phyloP scores from a whole-genome alignment of 2,113 vertebrate genomes.

The Sphyrna mokarran region DNA sequence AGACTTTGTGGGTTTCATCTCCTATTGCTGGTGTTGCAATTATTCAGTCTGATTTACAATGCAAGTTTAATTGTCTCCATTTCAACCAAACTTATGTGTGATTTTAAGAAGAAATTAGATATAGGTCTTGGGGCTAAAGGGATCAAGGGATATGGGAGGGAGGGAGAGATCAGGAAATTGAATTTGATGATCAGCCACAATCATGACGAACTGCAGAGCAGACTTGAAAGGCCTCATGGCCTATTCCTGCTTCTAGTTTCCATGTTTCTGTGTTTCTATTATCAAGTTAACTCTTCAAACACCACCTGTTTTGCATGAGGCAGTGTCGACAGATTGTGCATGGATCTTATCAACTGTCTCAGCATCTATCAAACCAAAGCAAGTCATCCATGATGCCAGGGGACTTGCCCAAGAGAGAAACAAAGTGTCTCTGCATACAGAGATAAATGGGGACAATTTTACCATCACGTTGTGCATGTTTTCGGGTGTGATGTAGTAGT shows the following conservation, averaged over 20 bases:
- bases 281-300: neutral
- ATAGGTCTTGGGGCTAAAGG: no score
- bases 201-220: no score
- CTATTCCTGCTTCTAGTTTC: no score
- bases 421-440: neutral
- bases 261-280: no score
- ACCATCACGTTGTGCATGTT: neutral
- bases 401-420: neutral
- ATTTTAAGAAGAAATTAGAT: no score
- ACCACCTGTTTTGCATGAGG: neutral
- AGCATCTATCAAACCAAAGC: neutral
- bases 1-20: neutral
- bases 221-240: no score
- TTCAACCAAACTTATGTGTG: neutral
- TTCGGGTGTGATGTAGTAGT: no score
- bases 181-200: no score
- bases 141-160: no score
- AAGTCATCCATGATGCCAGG: neutral
- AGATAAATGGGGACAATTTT: no score
- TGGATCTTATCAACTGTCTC: no score
- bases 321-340: neutral
- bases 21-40: neutral
- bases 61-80: neutral
- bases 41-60: neutral
- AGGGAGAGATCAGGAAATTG: no score